Evolutionary conservation across 2,888 invertebrate genomes (phyloP), one percentile per base, ranked within the genome.

Genomic region (Hypercompe scribonia): DNA sequence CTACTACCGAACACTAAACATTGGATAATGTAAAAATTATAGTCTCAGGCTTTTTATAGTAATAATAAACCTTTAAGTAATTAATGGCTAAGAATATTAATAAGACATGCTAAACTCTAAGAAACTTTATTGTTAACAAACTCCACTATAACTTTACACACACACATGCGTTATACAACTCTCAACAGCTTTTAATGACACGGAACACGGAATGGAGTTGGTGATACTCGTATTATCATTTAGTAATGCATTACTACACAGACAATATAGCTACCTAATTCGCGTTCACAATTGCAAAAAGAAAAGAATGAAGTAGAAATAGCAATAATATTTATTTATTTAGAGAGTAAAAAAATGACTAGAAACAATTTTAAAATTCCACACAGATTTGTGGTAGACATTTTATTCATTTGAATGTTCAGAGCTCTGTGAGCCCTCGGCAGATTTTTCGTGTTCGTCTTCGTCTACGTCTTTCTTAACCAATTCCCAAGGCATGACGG

Each of bases 401-500:
- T 63, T 28, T 15, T 46, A 18, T 42, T 31, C 33, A n/a, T 61
- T 21, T 34, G 70, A 70, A 24, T 64, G n/a, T 21, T 21, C 33
- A 10, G 70, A 70, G 10, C 63, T 63, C 63, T 46, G 63, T 7
- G 70, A 70, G 4, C 33, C 63, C 4, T 70, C 70, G 24, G 33
- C 70, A 10, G 63, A 64, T 34, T 92, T 90, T 63, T 54, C 50
- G 3, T 79, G 77, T 24, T 70, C 78, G 73, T 92, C 81, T 2
- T 91, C 91, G 0, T 92, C 94, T n/a, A 3, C 66, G 36, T 92
- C 92, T 24, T 92, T 90, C 78, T 92, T 90, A 13, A 89, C 90
- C 34, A 90, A 77, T 78, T 95, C 95, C 95, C 95, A 95, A 0
- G 95, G 93, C 95, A 95, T 95, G 31, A 94, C 90, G 0, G 95